A percentile compares a stretch with the other conserved stretches of the same genome.
phyloP scores from a whole-genome alignment of 2,113 vertebrate genomes.

The Dasyprocta punctata region DNA sequence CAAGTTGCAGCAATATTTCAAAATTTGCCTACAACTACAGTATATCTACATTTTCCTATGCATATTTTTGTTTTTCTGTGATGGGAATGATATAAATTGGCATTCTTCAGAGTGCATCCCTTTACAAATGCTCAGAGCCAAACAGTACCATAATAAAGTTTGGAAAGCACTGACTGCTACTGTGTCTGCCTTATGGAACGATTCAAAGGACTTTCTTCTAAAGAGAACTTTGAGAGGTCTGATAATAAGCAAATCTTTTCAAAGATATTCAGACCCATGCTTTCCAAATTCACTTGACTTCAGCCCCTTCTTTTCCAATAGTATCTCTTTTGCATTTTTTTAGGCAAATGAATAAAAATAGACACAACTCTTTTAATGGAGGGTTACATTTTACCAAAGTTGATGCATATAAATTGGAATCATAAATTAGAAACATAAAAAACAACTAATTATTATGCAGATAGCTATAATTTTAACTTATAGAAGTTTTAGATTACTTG shows the following conservation, averaged over 20 bases:
- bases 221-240: background rate
- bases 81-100: background rate
- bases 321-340: background rate
- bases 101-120: background rate
- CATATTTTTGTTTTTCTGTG: background rate
- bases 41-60: background rate
- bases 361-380: background rate
- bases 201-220: background rate
- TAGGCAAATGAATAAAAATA: background rate
- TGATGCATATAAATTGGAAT: background rate
- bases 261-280: background rate
- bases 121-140: background rate
- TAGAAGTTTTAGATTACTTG: background rate
- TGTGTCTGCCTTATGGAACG: background rate
- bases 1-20: background rate
- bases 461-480: background rate
- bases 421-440: background rate
- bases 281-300: background rate
- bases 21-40: background rate
- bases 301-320: background rate
- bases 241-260: background rate
- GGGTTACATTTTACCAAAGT: constrained; percentile 2
- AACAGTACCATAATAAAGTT: background rate
- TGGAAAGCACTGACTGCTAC: background rate
- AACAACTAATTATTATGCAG: background rate